Percentiles rank a stretch among this genome's conserved stretches.
phyloP scores from a whole-genome alignment of 2,113 vertebrate species.

The Charina bottae region DNA sequence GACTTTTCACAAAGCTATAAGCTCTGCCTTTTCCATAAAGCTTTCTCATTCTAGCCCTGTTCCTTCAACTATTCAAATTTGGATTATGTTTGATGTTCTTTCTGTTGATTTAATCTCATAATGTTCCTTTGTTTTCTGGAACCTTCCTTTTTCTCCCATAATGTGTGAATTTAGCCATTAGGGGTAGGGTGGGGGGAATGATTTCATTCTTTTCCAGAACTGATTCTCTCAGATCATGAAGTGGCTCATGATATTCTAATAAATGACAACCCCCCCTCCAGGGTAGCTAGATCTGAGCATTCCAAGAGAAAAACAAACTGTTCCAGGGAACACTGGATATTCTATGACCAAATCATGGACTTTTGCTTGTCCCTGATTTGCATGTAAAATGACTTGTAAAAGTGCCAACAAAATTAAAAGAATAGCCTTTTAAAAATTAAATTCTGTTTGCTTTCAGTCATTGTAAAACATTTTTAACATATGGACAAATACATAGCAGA shows the following conservation, averaged over 20 bases:
- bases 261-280: not conserved
- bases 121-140: not conserved
- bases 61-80: not conserved
- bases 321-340: not conserved
- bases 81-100: not conserved
- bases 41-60: not conserved
- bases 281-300: not conserved
- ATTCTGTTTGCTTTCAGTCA: not conserved
- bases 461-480: not conserved
- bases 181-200: not conserved
- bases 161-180: not conserved
- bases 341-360: not conserved
- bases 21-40: not conserved
- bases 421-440: not conserved
- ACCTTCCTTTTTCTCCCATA: not conserved
- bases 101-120: not conserved
- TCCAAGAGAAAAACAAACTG: not conserved
- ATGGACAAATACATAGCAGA: not conserved
- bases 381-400: not conserved
- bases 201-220: not conserved
- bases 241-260: not conserved
- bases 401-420: not conserved
- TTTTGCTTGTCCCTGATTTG: not conserved
- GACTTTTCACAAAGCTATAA: not conserved
- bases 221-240: not conserved